These are phyloP conservation scores for Athalia cordata DNA, from an alignment of 2,888 invertebrate species.

Conservation along the genomic window DNA sequence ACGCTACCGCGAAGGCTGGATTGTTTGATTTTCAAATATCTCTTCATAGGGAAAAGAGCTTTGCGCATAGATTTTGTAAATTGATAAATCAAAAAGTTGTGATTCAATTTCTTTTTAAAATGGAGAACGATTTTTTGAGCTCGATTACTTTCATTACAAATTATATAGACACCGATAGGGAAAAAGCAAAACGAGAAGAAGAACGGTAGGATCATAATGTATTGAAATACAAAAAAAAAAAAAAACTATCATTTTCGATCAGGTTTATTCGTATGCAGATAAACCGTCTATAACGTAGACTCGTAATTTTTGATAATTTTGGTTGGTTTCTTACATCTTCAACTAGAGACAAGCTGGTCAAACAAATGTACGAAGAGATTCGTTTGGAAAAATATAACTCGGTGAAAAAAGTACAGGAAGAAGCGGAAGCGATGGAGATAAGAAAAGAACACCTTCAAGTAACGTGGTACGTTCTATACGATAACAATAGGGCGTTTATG, in stretches of 20 bases:
- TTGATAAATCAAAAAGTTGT: not conserved
- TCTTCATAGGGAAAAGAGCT: not conserved
- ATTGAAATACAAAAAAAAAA: too few relatives aligned
- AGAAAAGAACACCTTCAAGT: constrained; percentile 63
- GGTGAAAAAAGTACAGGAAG: constrained; percentile 54
- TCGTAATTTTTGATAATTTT: too few relatives aligned
- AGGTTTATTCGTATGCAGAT: not conserved
- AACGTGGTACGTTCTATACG: constrained; percentile 55
- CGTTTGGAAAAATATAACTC: constrained; percentile 58
- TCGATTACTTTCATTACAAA: constrained; percentile 61
- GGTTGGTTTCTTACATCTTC: not conserved
- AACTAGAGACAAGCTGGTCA: constrained; percentile 60
- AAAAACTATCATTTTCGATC: not conserved
- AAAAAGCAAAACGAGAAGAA: constrained; percentile 56
- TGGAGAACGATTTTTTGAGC: constrained; percentile 57
- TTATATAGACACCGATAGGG: constrained; percentile 59
- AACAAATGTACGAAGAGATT: constrained; percentile 65
- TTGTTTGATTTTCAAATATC: constrained; percentile 5
- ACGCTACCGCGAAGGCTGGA: constrained; percentile 13
- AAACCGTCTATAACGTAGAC: not conserved
- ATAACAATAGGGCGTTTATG: constrained; percentile 56
- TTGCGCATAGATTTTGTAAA: not conserved
- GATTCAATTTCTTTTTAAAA: constrained; percentile 17
- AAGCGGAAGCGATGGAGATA: constrained; percentile 57
- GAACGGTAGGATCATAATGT: constrained; percentile 55